phyloP scores from a whole-genome alignment of 1,140 invertebrate genomes.

The Euglossa dilemma region DNA sequence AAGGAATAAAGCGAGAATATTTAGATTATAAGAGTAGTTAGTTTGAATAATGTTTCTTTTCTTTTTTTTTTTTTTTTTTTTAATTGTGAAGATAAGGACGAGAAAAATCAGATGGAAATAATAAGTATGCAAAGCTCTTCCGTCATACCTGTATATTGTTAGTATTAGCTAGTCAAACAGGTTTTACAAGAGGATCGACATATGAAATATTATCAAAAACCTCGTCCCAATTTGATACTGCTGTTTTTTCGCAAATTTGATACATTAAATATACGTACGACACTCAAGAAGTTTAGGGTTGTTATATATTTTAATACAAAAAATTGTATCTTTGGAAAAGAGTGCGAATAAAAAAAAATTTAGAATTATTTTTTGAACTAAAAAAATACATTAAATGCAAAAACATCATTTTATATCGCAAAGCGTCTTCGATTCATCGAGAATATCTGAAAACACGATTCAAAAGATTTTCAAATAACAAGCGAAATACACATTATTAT shows the following conservation, averaged over 20 bases:
- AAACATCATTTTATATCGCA: conserved; percentile 12
- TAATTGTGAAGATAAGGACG: conserved; percentile 52
- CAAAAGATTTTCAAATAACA: conserved; percentile 4
- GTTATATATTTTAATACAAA: neutral
- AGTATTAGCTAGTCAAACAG: conserved; percentile 69
- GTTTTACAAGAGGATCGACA: conserved; percentile 25
- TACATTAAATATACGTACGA: conserved; percentile 22
- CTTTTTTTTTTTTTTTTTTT: conserved; percentile 39
- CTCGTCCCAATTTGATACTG: conserved; percentile 45
- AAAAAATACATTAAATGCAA: neutral
- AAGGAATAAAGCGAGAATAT: conserved; percentile 29
- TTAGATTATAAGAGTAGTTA: conserved; percentile 59
- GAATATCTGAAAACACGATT: conserved; percentile 9
- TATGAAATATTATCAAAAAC: neutral
- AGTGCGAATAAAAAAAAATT: neutral
- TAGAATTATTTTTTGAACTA: neutral
- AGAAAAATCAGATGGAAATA: conserved; percentile 47
- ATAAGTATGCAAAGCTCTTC: conserved; percentile 35
- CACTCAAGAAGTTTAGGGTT: neutral
- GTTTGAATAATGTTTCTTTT: conserved; percentile 41
- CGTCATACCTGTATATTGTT: conserved; percentile 51
- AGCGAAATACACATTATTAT: neutral
- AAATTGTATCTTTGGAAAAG: conserved; percentile 1
- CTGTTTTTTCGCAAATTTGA: conserved; percentile 29
- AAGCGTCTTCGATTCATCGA: neutral